Base-by-base conservation (phyloP, 2,113 vertebrate genomes). In the Gobiocypris rarus region DNA sequence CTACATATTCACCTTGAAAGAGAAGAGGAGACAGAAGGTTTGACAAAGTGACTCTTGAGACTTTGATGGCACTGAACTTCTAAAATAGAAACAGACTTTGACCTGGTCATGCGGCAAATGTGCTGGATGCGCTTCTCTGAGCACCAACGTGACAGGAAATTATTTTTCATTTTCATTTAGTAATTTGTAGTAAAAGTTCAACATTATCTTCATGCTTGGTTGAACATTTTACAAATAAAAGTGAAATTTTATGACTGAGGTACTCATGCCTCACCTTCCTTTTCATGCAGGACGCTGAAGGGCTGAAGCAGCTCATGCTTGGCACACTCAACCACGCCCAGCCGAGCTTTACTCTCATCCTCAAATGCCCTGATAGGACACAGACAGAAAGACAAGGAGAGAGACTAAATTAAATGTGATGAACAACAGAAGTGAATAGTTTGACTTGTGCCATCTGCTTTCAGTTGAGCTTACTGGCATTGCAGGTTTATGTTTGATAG, bases 221-320 rank as follows among this genome's bases (percentile, higher is more conserved):
- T 73, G 43, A 41, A 38, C 22, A 31, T 75, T 75, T 52, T 48
- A n/a, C 5, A 28, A 34, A 79, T 9, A 2, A 56, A 75, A 75
- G 43, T 24, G 10, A 67, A n/a, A 50, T 14, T 58, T 4, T 22
- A 75, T 75, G 4, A 50, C 19, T 5, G 58, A n/a, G 0, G 22
- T 26, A 6, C 22, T 58, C n/a, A 75, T 48, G 31, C 65, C 96
- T 96, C 87, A 97, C 98, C 96, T 89, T 99, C 98, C 91, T 98
- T 99, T 90, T 99, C 98, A 81, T 99, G 96, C 81, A 99, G 95
- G 90, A 99, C 97, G 26, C 92, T 97, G 94, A 98, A 99, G 5
- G 97, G 97, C 90, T 98, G 97, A 56, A 99, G 93, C 88, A 99
- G 93, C 91, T 98, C 97, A 24, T 99, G 97, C 87, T 98, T 99